A percentile compares a stretch with the other conserved stretches of the same genome.
Evolutionary conservation across 2,888 invertebrate genomes (phyloP).

Genomic region (Drosophila melanosoma): DNA sequence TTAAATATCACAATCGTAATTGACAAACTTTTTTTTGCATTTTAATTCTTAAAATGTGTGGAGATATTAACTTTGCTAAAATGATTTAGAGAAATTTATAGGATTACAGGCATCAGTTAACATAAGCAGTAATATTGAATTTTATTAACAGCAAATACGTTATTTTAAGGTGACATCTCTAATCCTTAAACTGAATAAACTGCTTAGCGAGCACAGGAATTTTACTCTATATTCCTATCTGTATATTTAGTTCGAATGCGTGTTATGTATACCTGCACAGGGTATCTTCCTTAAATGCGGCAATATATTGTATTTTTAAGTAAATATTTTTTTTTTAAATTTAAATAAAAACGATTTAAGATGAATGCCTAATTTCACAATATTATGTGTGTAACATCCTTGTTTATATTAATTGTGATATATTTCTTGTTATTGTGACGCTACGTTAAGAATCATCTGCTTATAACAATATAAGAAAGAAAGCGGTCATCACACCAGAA

Average conservation of each 20-base stretch:
- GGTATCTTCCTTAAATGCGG: neutral
- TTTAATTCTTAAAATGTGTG: neutral
- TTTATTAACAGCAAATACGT: neutral
- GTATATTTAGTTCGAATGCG: neutral
- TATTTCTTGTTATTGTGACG: neutral
- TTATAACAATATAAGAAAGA: constrained; percentile 6
- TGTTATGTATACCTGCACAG: neutral
- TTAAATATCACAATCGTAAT: neutral
- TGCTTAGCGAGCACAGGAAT: neutral
- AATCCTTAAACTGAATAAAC: neutral
- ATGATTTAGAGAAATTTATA: too few species aligned
- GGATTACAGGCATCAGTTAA: neutral
- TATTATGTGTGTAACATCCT: neutral
- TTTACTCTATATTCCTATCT: neutral
- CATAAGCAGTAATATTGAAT: neutral
- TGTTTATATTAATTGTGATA: neutral
- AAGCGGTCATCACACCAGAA: neutral
- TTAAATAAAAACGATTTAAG: neutral
- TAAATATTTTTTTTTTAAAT: neutral
- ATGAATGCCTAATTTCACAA: neutral
- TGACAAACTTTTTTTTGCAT: neutral
- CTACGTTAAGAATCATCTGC: constrained; percentile 5
- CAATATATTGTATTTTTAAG: neutral
- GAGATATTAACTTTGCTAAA: neutral
- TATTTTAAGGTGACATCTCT: neutral